These are phyloP conservation scores for Drosophila biarmipes DNA, from an alignment of 1,140 invertebrate genomes.

Conservation along the genomic window DNA sequence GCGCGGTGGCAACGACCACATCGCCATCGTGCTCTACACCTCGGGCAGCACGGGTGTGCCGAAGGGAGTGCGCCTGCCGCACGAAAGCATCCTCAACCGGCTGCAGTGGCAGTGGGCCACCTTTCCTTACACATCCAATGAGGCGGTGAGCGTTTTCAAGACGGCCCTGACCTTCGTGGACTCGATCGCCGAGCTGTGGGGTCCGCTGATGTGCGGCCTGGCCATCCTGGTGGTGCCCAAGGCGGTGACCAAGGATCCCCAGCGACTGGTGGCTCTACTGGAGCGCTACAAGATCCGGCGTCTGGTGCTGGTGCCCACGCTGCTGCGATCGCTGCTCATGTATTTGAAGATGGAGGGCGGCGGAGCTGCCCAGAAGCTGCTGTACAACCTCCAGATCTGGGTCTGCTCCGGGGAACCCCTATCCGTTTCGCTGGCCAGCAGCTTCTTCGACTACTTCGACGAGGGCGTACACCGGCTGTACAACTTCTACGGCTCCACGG, in stretches of 20 bases:
- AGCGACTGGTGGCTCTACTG: slow-evolving; percentile 88
- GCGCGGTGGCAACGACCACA: slow-evolving; percentile 84
- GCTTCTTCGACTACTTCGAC: slow-evolving; percentile 90
- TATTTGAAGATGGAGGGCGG: slow-evolving; percentile 86
- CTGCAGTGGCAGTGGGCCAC: slow-evolving; percentile 93
- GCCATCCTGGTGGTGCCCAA: slow-evolving; percentile 90
- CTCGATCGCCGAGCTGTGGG: slow-evolving; percentile 94
- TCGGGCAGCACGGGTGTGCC: slow-evolving; percentile 96
- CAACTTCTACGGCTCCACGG: slow-evolving; percentile 96
- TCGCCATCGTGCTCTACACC: slow-evolving; percentile 94
- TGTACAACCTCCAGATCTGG: slow-evolving; percentile 89
- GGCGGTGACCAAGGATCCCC: slow-evolving; percentile 90
- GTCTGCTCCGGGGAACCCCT: slow-evolving; percentile 93
- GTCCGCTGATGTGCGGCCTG: slow-evolving; percentile 89
- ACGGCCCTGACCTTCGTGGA: slow-evolving; percentile 95
- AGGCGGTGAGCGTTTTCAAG: slow-evolving; percentile 92
- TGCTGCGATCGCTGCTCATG: slow-evolving; percentile 91
- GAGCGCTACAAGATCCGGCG: slow-evolving; percentile 90
- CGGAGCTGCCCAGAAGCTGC: slow-evolving; percentile 81
- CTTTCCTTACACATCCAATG: slow-evolving; percentile 89
- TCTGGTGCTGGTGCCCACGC: slow-evolving; percentile 92
- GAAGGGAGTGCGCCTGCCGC: slow-evolving; percentile 94
- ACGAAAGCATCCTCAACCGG: slow-evolving; percentile 91
- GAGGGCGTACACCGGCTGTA: slow-evolving; percentile 87
- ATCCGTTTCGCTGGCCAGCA: slow-evolving; percentile 87